Conservation (phyloP, 2,888 invertebrate genomes). For the Drosophila histrio region DNA sequence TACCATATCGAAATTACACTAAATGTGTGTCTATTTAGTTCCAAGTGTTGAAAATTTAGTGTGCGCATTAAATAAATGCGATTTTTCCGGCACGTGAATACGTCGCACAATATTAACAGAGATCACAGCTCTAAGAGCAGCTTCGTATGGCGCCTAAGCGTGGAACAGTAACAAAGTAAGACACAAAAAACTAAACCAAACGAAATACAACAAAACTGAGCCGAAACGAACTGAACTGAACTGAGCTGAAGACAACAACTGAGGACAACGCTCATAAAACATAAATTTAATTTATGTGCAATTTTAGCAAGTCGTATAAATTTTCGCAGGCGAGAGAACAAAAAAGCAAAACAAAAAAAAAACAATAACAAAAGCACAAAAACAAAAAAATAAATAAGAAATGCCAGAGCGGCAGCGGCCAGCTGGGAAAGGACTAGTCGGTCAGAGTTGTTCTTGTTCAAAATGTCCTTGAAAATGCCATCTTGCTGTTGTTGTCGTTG, state of each 20-base stretch:
- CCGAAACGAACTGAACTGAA: constrained; percentile 20
- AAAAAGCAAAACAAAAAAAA: constrained; percentile 25
- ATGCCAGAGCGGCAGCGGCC: constrained; percentile 51
- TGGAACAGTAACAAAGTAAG: constrained; percentile 9
- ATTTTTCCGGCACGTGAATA: constrained; percentile 73
- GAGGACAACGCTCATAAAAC: constrained; percentile 78
- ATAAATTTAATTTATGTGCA: constrained; percentile 80
- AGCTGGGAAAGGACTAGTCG: constrained; percentile 56
- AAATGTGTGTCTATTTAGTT: constrained; percentile 77
- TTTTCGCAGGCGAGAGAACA: constrained; percentile 61
- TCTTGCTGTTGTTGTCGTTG: constrained; percentile 19
- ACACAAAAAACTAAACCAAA: constrained; percentile 4
- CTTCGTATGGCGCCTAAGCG: neutral
- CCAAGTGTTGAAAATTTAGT: constrained; percentile 76
- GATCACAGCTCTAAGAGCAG: constrained; percentile 6
- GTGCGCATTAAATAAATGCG: constrained; percentile 76
- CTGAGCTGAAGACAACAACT: constrained; percentile 45
- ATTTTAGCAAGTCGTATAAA: constrained; percentile 80
- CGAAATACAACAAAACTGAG: neutral
- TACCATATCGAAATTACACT: constrained; percentile 64
- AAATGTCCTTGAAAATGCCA: constrained; percentile 73
- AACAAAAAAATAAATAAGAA: constrained; percentile 50
- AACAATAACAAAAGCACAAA: constrained; percentile 12
- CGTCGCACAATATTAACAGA: constrained; percentile 25
- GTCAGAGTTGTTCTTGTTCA: constrained; percentile 32